Conservation (phyloP, 2,888 invertebrate species). For the Poecilus cupreus region DNA sequence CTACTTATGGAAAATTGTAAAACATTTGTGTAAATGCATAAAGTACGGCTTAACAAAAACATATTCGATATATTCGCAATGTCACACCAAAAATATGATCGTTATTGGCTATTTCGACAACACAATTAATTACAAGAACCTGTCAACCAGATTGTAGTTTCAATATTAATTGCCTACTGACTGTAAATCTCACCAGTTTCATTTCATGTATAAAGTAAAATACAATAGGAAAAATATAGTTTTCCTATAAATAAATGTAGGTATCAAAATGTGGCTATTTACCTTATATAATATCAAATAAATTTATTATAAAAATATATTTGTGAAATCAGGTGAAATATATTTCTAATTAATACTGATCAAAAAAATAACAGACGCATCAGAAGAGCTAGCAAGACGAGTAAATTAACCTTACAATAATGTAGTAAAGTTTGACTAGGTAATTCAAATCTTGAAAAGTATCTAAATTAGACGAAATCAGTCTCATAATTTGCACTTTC, state of each 20-base stretch:
- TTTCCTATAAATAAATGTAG: constrained; percentile 23
- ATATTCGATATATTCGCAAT: not conserved
- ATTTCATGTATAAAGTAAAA: constrained; percentile 14
- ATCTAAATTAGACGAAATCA: constrained; percentile 56
- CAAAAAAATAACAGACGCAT: not conserved
- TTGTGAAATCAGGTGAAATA: not conserved
- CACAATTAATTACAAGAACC: constrained; percentile 1
- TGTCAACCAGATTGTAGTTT: constrained; percentile 4
- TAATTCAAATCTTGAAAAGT: constrained; percentile 18
- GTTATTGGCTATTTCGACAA: not conserved
- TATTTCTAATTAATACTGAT: not conserved
- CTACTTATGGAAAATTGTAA: constrained; percentile 56
- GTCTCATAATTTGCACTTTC: constrained; percentile 55
- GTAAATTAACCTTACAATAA: constrained; percentile 18
- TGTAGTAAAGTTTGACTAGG: constrained; percentile 28
- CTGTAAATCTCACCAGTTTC: constrained; percentile 30
- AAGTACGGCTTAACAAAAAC: constrained; percentile 15
- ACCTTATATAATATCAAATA: constrained; percentile 29
- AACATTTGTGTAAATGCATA: constrained; percentile 35
- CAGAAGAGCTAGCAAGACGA: constrained; percentile 6
- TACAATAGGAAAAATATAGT: constrained; percentile 24
- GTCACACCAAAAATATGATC: not conserved
- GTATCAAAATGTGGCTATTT: constrained; percentile 19
- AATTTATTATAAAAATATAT: constrained; percentile 39
- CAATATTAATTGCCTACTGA: constrained; percentile 14